phyloP scores from a whole-genome alignment of 2,797 vertebrate genomes.

The Syndactyla subalaris region DNA sequence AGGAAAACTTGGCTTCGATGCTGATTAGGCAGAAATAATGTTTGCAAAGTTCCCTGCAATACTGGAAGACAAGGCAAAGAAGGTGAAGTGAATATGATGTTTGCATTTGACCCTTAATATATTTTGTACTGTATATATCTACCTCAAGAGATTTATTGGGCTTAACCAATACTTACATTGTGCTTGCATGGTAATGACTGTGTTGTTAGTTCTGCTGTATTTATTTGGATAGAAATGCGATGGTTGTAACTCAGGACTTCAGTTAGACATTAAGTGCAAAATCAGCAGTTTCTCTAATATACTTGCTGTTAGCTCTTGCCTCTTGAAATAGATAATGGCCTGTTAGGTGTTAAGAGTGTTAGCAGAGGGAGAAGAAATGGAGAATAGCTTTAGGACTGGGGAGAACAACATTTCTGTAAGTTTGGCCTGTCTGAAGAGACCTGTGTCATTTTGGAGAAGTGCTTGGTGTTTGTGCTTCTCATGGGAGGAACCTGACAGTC shows the following conservation, averaged over 20 bases:
- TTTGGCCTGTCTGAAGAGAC: background rate
- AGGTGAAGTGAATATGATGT: background rate
- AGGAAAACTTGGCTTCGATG: background rate
- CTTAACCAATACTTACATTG: background rate
- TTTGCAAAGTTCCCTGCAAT: background rate
- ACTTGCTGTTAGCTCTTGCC: background rate
- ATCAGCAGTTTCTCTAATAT: background rate
- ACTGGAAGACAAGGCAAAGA: background rate
- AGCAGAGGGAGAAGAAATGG: background rate
- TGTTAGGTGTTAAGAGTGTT: background rate
- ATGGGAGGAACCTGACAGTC: background rate
- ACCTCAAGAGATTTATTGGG: background rate
- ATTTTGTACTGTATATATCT: conserved; percentile 25
- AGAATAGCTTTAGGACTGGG: background rate
- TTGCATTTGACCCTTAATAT: background rate
- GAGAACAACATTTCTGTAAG: fast-evolving
- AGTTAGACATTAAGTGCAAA: background rate
- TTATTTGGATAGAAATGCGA: background rate
- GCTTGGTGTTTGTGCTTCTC: background rate
- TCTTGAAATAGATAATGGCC: background rate
- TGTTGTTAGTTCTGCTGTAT: background rate
- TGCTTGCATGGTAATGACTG: background rate
- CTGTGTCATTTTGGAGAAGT: background rate
- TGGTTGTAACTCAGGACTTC: background rate
- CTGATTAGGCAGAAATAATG: background rate